These are phyloP conservation scores for Nycticebus coucang DNA, from an alignment of 2,113 vertebrate genomes.

Conservation along the genomic window DNA sequence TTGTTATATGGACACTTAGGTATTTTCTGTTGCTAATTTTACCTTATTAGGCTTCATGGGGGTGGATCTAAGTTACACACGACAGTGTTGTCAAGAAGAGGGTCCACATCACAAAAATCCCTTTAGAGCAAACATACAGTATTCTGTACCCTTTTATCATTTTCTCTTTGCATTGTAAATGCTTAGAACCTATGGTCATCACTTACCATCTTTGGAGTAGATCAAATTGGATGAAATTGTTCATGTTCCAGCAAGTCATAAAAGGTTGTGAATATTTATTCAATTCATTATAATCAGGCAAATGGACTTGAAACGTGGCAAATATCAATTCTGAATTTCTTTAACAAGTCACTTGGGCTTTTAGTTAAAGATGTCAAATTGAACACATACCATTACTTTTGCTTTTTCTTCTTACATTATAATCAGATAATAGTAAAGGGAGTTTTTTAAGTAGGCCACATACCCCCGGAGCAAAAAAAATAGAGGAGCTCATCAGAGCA, in stretches of 20 bases:
- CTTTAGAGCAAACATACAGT: background rate
- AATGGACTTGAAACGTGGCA: conserved; percentile 26
- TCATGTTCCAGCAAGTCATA: conserved; percentile 22
- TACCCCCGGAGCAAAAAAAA: background rate
- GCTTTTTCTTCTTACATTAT: background rate
- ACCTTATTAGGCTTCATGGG: conserved; percentile 21
- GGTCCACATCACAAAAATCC: background rate
- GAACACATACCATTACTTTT: background rate
- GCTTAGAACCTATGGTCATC: background rate
- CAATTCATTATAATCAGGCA: conserved; percentile 13
- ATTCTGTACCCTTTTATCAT: background rate
- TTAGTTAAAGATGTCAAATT: background rate
- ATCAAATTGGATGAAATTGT: background rate
- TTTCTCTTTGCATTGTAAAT: background rate
- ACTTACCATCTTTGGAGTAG: background rate
- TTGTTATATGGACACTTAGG: background rate
- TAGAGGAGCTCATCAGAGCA: background rate
- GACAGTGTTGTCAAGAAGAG: background rate
- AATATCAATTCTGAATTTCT: conserved; percentile 1
- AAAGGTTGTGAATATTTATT: conserved; percentile 36
- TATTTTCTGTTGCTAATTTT: conserved; percentile 57
- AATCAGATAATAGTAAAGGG: background rate
- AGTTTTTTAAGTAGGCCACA: background rate
- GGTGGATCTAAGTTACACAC: conserved; percentile 33
- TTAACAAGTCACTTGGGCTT: conserved; percentile 10